Percentiles rank a stretch among this genome's conserved stretches.
These are phyloP conservation scores for Sternotherus odoratus DNA, from an alignment of 2,797 vertebrate species.

Conservation along the genomic window DNA sequence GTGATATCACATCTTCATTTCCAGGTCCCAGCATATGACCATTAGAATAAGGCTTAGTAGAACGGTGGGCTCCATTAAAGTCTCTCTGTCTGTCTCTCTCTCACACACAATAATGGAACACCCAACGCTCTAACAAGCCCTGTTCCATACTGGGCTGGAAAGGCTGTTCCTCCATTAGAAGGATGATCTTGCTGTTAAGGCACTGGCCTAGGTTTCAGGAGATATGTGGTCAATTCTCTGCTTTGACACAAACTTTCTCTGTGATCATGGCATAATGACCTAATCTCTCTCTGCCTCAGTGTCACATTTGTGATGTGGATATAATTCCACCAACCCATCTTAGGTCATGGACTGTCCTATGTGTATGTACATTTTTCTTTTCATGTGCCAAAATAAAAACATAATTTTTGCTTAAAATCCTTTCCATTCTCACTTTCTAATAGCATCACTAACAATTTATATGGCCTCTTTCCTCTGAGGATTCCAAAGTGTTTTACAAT, in stretches of 20 bases:
- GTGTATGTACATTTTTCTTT: neutral
- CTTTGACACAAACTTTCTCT: neutral
- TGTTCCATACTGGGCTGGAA: neutral
- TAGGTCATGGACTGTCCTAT: neutral
- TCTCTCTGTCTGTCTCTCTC: too few relatives aligned
- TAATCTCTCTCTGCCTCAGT: neutral
- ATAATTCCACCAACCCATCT: neutral
- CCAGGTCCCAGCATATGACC: neutral
- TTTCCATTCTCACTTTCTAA: neutral
- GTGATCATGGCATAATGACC: neutral
- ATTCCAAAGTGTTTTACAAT: neutral
- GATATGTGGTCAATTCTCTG: neutral
- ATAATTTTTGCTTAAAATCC: neutral
- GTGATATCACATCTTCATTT: neutral
- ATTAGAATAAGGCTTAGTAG: neutral
- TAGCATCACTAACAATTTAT: fast-evolving
- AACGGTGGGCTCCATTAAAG: neutral
- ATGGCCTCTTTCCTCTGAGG: neutral
- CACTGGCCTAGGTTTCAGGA: neutral
- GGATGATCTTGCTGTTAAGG: neutral
- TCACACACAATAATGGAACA: too few relatives aligned
- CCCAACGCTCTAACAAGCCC: neutral
- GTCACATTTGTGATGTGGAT: neutral
- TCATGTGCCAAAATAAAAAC: neutral
- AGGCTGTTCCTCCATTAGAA: neutral